Base-by-base conservation (phyloP, 2,113 vertebrate genomes). In the Pandion haliaetus region DNA sequence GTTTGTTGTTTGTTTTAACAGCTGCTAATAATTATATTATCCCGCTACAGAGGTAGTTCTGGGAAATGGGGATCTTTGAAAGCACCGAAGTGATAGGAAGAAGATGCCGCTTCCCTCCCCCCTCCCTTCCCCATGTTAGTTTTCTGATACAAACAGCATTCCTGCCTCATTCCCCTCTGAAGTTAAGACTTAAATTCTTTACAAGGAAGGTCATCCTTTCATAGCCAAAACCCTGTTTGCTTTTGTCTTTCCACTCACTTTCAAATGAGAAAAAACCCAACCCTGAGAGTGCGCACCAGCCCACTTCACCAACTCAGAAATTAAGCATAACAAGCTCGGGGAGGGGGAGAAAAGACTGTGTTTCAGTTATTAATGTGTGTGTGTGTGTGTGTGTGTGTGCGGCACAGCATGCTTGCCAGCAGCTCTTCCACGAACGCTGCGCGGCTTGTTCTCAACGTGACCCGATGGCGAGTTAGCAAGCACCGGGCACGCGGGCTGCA, bases 131-230 rank as follows among this genome's bases (percentile, higher is more conserved):
- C 90, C 81, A 71, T 86, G 94, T 97, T 97, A 95, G 88, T 88
- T 94, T 95, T 98, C 96, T 96, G 96, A 97, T 97, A 95, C 96
- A 96, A 87, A 97, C 97, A 96, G 93, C 97, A 97, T 98, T 97
- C 94, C 94, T 96, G 95, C 87, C 87, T 98, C 94, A 62, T 95
- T 97, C 97, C 90, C 88, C 95, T 98, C 98, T 90, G 79, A 97
- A 98, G 97, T 96, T 91, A 88, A 98, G 95, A 97, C 96, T 98
- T 94, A 97, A 98, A 98, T 98, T 98, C 98, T 98, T 98, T 97
- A 91, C 96, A 96, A 97, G 95, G 96, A 98, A 98, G 98, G 98
- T 98, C 98, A 98, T 98, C 97, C 94, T 95, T 98, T 97, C 76
- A 31, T 95, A 97, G 98, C 98, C 97, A 98, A 97, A 98, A 92